phyloP scores from a whole-genome alignment of 92 coral and sea anemone genomes.

The Siderastrea siderea region DNA sequence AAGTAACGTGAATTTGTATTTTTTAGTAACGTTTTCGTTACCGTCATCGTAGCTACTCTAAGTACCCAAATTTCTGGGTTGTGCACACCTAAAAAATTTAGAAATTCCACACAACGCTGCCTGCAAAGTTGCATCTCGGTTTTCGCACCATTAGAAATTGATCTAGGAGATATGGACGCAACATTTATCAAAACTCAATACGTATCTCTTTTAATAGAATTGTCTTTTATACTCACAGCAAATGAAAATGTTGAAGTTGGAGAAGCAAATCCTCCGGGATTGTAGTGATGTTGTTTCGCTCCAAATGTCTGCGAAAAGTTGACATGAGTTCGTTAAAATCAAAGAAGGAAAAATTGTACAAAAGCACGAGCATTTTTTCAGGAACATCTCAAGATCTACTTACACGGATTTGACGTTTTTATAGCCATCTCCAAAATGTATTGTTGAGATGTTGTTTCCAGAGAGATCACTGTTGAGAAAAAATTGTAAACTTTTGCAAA shows the following conservation, averaged over 20 bases:
- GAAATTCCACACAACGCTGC: too few species aligned
- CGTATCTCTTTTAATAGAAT: too few species aligned
- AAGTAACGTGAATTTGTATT: too few species aligned
- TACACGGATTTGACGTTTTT: conserved; percentile 33
- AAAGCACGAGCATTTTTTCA: background rate
- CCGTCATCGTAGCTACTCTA: too few species aligned
- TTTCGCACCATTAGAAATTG: too few species aligned
- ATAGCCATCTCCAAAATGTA: conserved; percentile 30
- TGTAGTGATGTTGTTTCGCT: conserved; percentile 45
- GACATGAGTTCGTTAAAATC: background rate
- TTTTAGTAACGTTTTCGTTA: too few species aligned
- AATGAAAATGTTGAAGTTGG: conserved; percentile 10
- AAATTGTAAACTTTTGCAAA: background rate
- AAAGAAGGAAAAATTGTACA: background rate
- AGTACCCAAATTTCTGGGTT: too few species aligned
- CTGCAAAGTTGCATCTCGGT: too few species aligned
- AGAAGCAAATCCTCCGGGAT: conserved; percentile 5
- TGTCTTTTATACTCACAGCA: conserved; percentile 16
- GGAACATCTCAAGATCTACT: background rate
- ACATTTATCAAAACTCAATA: too few species aligned
- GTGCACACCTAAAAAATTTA: too few species aligned
- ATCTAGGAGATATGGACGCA: too few species aligned
- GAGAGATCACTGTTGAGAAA: conserved; percentile 28
- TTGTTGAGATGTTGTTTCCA: conserved; percentile 25
- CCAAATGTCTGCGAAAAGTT: conserved; percentile 45